These are phyloP conservation scores for Antrozous pallidus DNA, from an alignment of 2,797 vertebrate genomes.

Conservation along the genomic window DNA sequence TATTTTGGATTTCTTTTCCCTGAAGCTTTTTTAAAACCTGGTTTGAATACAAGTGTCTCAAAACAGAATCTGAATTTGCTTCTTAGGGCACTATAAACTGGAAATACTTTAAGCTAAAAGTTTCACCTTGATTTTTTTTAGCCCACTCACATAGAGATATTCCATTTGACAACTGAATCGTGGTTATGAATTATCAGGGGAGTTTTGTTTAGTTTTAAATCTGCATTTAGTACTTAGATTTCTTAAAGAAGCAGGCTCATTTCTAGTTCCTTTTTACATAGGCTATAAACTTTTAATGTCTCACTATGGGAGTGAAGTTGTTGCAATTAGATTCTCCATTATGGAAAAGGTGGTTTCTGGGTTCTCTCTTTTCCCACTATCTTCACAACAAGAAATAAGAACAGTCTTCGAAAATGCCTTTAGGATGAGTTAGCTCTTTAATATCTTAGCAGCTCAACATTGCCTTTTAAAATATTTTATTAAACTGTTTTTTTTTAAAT, in stretches of 20 bases:
- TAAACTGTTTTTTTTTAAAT: not conserved
- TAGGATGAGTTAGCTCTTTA: not conserved
- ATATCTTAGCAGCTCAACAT: not conserved
- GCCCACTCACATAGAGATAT: not conserved
- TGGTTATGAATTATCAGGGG: not conserved
- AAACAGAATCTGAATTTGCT: not conserved
- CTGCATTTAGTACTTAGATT: not conserved
- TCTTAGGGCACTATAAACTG: not conserved
- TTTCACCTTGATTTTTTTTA: not conserved
- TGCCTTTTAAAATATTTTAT: constrained; percentile 10
- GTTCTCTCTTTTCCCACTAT: not conserved
- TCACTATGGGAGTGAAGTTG: not conserved
- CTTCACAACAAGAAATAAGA: not conserved
- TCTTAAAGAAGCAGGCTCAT: not conserved
- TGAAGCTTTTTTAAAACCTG: not conserved
- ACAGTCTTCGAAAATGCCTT: not conserved
- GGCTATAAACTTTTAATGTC: not conserved
- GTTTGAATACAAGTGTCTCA: not conserved
- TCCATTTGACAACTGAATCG: not conserved
- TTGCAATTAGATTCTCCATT: not conserved
- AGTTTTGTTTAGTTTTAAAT: not conserved
- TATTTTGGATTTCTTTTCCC: not conserved
- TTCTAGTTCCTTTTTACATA: not conserved
- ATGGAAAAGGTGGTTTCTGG: not conserved
- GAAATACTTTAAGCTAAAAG: not conserved